Conservation (phyloP, 2,888 invertebrate species). For the Cerastis leucographa region DNA sequence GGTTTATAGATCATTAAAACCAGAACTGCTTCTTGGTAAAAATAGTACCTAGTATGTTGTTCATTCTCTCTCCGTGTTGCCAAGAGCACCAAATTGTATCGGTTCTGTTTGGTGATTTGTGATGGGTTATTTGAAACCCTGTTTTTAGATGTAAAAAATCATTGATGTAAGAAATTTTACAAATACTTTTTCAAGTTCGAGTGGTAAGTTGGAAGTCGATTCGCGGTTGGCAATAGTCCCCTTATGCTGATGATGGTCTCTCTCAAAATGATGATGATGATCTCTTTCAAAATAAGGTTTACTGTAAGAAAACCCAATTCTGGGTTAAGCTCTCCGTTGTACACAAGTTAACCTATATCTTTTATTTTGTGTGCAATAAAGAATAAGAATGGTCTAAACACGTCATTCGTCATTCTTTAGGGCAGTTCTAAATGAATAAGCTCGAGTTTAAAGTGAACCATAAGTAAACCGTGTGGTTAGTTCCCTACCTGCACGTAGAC, state of each 20-base stretch:
- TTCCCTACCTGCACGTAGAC: constrained; percentile 92
- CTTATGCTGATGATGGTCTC: neutral
- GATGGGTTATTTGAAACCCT: neutral
- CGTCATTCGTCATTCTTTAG: neutral
- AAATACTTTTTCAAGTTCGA: neutral
- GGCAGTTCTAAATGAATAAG: neutral
- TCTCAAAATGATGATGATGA: too few species aligned
- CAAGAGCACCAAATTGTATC: neutral
- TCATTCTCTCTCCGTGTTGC: neutral
- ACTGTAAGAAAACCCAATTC: too few species aligned
- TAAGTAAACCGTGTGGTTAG: neutral
- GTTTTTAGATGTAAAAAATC: neutral
- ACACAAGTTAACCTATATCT: too few species aligned
- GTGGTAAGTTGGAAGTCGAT: neutral
- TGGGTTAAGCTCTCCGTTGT: too few species aligned
- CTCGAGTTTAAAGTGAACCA: neutral
- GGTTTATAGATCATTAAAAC: constrained; percentile 39
- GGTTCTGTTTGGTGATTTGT: neutral
- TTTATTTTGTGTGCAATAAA: too few species aligned
- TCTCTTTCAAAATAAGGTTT: too few species aligned
- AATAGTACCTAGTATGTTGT: neutral
- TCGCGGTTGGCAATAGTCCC: neutral
- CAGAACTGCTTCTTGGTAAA: neutral
- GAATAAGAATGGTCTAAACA: neutral
- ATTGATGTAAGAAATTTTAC: neutral